These are phyloP conservation scores for Syrphus vitripennis DNA, from an alignment of 2,888 invertebrate species.

Conservation along the genomic window DNA sequence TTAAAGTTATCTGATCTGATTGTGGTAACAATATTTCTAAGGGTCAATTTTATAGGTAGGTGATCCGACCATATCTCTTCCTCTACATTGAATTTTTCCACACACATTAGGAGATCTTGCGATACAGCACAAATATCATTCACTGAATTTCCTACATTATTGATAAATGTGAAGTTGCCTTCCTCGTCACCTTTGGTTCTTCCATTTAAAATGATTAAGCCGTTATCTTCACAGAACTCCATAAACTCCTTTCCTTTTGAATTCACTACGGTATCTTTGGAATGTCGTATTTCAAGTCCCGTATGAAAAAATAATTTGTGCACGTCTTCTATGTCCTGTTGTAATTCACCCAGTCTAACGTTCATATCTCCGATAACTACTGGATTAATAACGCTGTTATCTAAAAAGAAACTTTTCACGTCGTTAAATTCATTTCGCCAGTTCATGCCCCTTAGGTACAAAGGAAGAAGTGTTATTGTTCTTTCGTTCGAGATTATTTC, in stretches of 20 bases:
- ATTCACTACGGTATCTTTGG: background rate
- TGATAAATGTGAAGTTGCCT: too few relatives aligned
- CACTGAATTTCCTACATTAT: background rate
- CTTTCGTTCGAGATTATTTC: background rate
- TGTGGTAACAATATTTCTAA: too few relatives aligned
- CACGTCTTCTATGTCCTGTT: background rate
- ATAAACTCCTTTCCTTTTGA: too few relatives aligned
- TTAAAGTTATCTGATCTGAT: too few relatives aligned
- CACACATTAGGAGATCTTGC: background rate
- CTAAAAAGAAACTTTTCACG: background rate
- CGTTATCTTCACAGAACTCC: too few relatives aligned
- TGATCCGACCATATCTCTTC: too few relatives aligned
- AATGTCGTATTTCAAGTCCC: background rate
- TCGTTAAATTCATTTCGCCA: background rate
- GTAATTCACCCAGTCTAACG: too few relatives aligned
- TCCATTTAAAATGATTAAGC: too few relatives aligned
- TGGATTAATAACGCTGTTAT: background rate
- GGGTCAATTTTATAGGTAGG: too few relatives aligned
- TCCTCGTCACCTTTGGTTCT: too few relatives aligned
- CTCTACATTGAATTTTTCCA: background rate
- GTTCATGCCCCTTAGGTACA: background rate
- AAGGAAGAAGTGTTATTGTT: background rate
- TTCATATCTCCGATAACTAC: background rate
- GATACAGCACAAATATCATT: too few relatives aligned
- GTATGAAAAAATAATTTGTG: background rate